phyloP scores from a whole-genome alignment of 2,888 invertebrate genomes.

The Eupithecia dodoneata region DNA sequence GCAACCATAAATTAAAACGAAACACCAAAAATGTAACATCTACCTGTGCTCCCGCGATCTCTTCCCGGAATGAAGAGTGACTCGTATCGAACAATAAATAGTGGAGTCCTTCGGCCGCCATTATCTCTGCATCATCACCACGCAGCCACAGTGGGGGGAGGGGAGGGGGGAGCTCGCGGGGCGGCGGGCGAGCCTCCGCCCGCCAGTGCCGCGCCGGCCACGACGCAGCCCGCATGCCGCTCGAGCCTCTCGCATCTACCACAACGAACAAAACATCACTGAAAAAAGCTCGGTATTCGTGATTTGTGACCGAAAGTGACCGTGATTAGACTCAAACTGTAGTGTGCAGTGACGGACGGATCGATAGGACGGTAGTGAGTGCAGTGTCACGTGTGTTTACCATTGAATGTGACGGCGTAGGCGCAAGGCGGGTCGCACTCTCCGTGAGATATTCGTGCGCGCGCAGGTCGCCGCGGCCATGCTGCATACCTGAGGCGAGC shows the following conservation, averaged over 20 bases:
- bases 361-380: constrained; percentile 58
- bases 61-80: constrained; percentile 68
- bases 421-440: constrained; percentile 80
- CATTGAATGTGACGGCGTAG: constrained; percentile 81
- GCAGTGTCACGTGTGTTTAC: constrained; percentile 82
- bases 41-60: constrained; percentile 56
- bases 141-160: constrained; percentile 76
- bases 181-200: constrained; percentile 73
- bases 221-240: constrained; percentile 71
- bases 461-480: constrained; percentile 83
- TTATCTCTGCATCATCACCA: constrained; percentile 82
- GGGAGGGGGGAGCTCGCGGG: constrained; percentile 71
- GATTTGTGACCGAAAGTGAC: constrained; percentile 46
- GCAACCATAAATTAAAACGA: constrained; percentile 12
- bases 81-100: constrained; percentile 80
- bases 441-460: constrained; percentile 83
- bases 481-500: constrained; percentile 83
- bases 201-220: constrained; percentile 74
- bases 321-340: constrained; percentile 41
- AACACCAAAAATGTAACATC: constrained; percentile 35
- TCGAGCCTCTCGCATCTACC: neutral
- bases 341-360: constrained; percentile 47
- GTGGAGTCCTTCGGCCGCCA: constrained; percentile 79
- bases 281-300: constrained; percentile 63
- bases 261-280: constrained; percentile 70